A percentile compares a stretch with the other conserved stretches of the same genome.
Evolutionary conservation across 2,888 invertebrate genomes (phyloP).

Genomic region (Drosophila macrospina): DNA sequence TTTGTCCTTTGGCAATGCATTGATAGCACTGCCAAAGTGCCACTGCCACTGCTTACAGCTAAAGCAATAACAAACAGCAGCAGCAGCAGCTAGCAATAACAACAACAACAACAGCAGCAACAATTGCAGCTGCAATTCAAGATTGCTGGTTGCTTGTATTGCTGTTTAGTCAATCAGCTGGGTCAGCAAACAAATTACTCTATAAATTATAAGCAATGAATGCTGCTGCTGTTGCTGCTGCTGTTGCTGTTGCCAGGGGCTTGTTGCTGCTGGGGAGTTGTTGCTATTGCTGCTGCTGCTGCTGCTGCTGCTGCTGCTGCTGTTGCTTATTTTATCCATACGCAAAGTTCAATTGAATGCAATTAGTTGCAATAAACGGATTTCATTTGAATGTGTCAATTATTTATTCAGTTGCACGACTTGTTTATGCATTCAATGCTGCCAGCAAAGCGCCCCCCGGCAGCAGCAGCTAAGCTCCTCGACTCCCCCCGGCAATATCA

Average conservation of each 20-base stretch:
- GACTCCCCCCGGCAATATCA: background rate
- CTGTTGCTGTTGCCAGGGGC: slow-evolving; percentile 6
- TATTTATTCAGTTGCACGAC: slow-evolving; percentile 50
- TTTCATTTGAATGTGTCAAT: slow-evolving; percentile 41
- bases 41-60: no score
- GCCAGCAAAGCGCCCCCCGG: slow-evolving; percentile 1
- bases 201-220: slow-evolving; percentile 44
- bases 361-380: slow-evolving; percentile 69
- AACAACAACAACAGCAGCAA: slow-evolving; percentile 22
- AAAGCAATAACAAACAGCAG: slow-evolving; percentile 1
- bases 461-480: background rate
- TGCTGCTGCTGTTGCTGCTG: slow-evolving; percentile 13
- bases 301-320: background rate
- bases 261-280: background rate
- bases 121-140: background rate
- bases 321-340: slow-evolving; percentile 4
- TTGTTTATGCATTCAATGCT: slow-evolving; percentile 45
- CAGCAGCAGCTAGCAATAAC: background rate
- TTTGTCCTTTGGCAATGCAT: slow-evolving; percentile 2
- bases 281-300: slow-evolving; percentile 2
- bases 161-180: slow-evolving; percentile 12
- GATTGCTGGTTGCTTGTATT: slow-evolving; percentile 16
- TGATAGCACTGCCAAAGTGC: slow-evolving; percentile 6
- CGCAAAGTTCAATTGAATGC: slow-evolving; percentile 63
- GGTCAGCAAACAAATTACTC: slow-evolving; percentile 28